Percentiles rank a stretch among this genome's conserved stretches.
These are phyloP conservation scores for Meta bourneti DNA, from an alignment of 2,888 invertebrate species.

Conservation along the genomic window DNA sequence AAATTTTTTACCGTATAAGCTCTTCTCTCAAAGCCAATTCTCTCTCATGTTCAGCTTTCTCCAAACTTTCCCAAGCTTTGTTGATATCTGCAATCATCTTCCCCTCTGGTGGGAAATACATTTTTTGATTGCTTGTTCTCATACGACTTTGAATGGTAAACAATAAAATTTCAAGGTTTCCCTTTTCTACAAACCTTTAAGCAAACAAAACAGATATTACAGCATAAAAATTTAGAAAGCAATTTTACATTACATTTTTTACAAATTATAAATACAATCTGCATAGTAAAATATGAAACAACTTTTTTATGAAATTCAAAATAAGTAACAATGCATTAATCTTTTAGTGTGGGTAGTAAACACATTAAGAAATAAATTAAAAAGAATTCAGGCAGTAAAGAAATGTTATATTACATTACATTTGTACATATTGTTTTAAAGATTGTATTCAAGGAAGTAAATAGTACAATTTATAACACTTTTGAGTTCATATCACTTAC, in stretches of 20 bases:
- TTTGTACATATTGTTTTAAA: no score
- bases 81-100: constrained; percentile 99
- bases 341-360: no score
- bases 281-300: neutral
- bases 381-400: no score
- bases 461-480: no score
- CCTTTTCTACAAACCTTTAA: constrained; percentile 94
- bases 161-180: constrained; percentile 97
- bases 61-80: constrained; percentile 98
- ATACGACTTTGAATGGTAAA: constrained; percentile 99
- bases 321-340: no score
- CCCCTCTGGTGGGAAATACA: constrained; percentile 97
- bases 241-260: neutral
- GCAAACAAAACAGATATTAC: neutral
- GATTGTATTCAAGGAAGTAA: no score
- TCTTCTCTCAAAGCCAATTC: constrained; percentile 98
- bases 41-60: constrained; percentile 98
- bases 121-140: constrained; percentile 99
- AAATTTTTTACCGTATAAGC: constrained; percentile 86
- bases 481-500: constrained; percentile 82
- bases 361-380: no score
- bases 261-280: no score
- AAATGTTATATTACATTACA: no score
- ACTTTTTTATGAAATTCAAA: neutral
- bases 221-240: neutral